Conservation (phyloP, 1,140 invertebrate genomes). For the Pseudomyrmex sp. region DNA sequence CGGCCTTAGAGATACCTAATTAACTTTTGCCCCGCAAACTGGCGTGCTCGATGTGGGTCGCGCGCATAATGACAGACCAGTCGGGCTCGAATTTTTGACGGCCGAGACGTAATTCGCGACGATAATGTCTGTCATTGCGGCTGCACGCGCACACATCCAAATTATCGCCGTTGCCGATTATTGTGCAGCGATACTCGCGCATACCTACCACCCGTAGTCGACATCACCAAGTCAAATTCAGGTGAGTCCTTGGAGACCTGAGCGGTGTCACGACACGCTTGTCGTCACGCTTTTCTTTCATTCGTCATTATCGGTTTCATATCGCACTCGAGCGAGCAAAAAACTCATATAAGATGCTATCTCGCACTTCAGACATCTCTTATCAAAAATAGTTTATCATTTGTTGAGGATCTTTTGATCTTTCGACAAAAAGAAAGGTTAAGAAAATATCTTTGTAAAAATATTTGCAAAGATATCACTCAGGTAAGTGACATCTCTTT, state of each 20-base stretch:
- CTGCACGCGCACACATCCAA: conserved; percentile 3
- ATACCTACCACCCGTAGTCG: background rate
- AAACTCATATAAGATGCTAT: conserved; percentile 43
- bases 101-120: conserved; percentile 3
- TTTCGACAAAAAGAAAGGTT: too few relatives aligned
- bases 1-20: background rate
- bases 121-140: conserved; percentile 41
- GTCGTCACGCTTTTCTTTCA: conserved; percentile 2
- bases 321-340: conserved; percentile 21
- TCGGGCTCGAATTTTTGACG: conserved; percentile 22
- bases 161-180: conserved; percentile 14
- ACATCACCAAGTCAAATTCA: conserved; percentile 18
- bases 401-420: too few relatives aligned
- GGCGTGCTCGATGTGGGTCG: conserved; percentile 33
- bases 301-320: conserved; percentile 38
- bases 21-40: conserved; percentile 1
- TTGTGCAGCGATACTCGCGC: background rate
- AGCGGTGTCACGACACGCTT: too few relatives aligned
- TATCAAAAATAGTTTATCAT: background rate
- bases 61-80: conserved; percentile 47
- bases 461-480: too few relatives aligned
- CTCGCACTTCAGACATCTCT: background rate
- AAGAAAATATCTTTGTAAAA: too few relatives aligned
- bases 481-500: too few relatives aligned
- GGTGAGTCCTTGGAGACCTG: background rate